These are phyloP conservation scores for Sitodiplosis mosellana DNA, from an alignment of 1,140 invertebrate genomes.

Conservation along the genomic window DNA sequence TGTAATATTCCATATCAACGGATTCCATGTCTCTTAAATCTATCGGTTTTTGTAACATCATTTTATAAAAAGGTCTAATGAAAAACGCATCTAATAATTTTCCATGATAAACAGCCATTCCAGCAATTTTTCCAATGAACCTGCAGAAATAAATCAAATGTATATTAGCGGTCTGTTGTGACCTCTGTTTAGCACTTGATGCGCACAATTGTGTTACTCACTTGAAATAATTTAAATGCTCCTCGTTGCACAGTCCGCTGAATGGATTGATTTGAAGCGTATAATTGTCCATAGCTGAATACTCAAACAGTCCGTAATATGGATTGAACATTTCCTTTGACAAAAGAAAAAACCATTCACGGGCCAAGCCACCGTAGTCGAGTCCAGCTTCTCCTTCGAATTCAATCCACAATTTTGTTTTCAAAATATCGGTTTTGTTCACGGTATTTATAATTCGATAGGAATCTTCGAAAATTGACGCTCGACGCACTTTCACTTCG, in stretches of 20 bases:
- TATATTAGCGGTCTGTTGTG: too few relatives aligned
- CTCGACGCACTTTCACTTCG: constrained; percentile 83
- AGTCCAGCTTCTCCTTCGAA: constrained; percentile 90
- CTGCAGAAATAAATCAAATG: constrained; percentile 7
- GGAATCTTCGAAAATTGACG: constrained; percentile 90
- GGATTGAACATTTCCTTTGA: constrained; percentile 99
- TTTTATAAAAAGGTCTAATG: constrained; percentile 98
- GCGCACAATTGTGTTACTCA: constrained; percentile 5
- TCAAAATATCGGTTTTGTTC: constrained; percentile 68
- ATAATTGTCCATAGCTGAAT: constrained; percentile 99
- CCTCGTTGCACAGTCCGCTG: constrained; percentile 91
- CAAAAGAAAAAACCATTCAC: constrained; percentile 97
- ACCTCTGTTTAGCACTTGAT: too few relatives aligned
- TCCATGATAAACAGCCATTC: constrained; percentile 98
- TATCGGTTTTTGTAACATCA: constrained; percentile 93
- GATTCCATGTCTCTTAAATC: constrained; percentile 96
- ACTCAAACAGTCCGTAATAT: constrained; percentile 97
- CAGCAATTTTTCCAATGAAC: constrained; percentile 92
- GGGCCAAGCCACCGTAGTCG: constrained; percentile 91
- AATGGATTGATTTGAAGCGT: constrained; percentile 97
- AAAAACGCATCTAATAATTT: constrained; percentile 96
- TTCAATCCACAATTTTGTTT: constrained; percentile 96
- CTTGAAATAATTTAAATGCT: constrained; percentile 95
- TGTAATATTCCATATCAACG: constrained; percentile 96
- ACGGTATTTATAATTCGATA: constrained; percentile 77